Conservation (phyloP, 1,140 invertebrate genomes). For the Hyposmocoma kahamanoa region DNA sequence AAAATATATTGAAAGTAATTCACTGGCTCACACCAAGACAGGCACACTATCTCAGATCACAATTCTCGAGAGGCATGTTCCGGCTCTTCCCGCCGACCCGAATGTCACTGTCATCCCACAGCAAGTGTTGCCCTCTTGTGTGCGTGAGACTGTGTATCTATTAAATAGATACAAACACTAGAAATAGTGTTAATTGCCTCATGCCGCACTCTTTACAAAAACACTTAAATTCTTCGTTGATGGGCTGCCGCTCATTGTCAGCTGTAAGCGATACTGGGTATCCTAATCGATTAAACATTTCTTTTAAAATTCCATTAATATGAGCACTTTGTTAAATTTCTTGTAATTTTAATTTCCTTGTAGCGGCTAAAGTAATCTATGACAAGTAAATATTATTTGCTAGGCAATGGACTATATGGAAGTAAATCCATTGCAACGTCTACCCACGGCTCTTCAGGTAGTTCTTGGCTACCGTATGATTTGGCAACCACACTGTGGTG, state of each 20-base stretch:
- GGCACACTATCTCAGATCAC: no score
- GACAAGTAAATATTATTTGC: not conserved
- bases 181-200: no score
- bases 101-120: no score
- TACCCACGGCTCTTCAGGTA: not conserved
- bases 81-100: no score
- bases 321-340: not conserved
- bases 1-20: no score
- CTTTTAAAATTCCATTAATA: not conserved
- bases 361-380: constrained; percentile 5
- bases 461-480: constrained; percentile 3
- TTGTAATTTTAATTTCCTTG: constrained; percentile 9
- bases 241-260: constrained; percentile 19
- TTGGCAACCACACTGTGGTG: not conserved
- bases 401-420: constrained; percentile 15
- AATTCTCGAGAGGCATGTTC: no score
- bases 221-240: constrained; percentile 13
- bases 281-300: constrained; percentile 21
- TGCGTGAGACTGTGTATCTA: no score
- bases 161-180: no score
- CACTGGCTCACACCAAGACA: no score
- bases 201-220: constrained; percentile 16
- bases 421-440: constrained; percentile 13
- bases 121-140: no score
- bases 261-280: constrained; percentile 15